Percentiles rank a stretch among this genome's conserved stretches.
These are phyloP conservation scores for Cataglyphis rosenhaueri DNA, from an alignment of 2,888 invertebrate species.

Conservation along the genomic window DNA sequence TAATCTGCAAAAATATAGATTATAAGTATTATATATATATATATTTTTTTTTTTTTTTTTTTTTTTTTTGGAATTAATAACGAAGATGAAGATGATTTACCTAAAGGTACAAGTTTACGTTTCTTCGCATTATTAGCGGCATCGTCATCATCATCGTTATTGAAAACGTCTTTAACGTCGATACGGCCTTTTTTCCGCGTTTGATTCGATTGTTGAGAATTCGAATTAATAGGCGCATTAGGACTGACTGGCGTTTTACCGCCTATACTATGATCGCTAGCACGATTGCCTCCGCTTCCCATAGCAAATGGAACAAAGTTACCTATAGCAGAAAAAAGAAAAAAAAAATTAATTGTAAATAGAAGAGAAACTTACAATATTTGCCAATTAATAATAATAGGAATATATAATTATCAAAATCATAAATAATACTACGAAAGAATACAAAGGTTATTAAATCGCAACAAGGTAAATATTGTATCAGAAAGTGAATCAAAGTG, in stretches of 20 bases:
- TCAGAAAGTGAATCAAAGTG: slow-evolving; percentile 40
- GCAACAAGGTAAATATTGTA: not conserved
- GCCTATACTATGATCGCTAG: slow-evolving; percentile 79
- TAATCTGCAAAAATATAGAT: slow-evolving; percentile 86
- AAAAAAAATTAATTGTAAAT: not conserved
- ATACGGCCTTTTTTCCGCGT: slow-evolving; percentile 90
- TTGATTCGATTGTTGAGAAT: slow-evolving; percentile 78
- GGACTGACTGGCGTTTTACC: slow-evolving; percentile 84
- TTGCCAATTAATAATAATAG: not conserved
- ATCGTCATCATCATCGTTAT: slow-evolving; percentile 92
- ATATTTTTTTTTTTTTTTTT: not conserved
- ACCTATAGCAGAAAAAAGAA: slow-evolving; percentile 70
- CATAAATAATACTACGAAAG: not conserved
- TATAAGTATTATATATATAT: not conserved
- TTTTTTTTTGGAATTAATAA: not conserved
- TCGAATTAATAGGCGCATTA: slow-evolving; percentile 72
- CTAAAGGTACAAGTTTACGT: slow-evolving; percentile 92
- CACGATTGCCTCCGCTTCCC: slow-evolving; percentile 80
- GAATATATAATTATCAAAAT: slow-evolving; percentile 9
- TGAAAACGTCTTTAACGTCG: slow-evolving; percentile 94
- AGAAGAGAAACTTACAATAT: not conserved
- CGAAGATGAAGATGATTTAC: slow-evolving; percentile 82
- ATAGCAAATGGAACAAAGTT: slow-evolving; percentile 85
- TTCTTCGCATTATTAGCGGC: slow-evolving; percentile 88
- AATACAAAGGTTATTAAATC: not conserved